Conservation (phyloP, 2,797 vertebrate species). For the Neopelma chrysocephalum region DNA sequence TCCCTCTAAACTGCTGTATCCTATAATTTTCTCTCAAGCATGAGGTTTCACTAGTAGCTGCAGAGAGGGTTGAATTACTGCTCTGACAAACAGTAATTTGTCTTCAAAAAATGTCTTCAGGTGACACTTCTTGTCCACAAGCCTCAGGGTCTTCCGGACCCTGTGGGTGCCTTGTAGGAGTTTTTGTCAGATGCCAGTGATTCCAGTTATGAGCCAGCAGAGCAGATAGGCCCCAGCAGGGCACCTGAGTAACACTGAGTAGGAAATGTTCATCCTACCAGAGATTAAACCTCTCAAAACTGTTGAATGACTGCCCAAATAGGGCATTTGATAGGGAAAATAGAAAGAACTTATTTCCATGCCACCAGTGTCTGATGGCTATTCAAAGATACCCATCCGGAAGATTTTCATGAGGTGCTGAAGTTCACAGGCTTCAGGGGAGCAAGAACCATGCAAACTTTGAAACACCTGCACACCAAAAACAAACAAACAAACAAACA, state of each 20-base stretch:
- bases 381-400: conserved; percentile 70
- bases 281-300: conserved; percentile 6
- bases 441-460: conserved; percentile 48
- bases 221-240: not conserved
- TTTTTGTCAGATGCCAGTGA: not conserved
- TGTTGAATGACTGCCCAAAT: conserved; percentile 52
- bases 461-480: conserved; percentile 23
- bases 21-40: not conserved
- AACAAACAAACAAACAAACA: not conserved
- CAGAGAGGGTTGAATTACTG: not conserved
- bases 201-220: not conserved
- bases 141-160: not conserved
- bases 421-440: conserved; percentile 35
- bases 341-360: conserved; percentile 40
- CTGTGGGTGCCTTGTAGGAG: not conserved
- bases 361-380: conserved; percentile 54
- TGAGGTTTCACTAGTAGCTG: not conserved
- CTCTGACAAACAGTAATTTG: not conserved
- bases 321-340: conserved; percentile 74
- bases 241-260: not conserved
- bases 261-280: not conserved
- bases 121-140: not conserved
- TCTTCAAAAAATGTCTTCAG: not conserved
- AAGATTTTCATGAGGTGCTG: conserved; percentile 72
- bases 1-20: not conserved